A percentile compares a stretch with the other conserved stretches of the same genome.
These are phyloP conservation scores for Pheucticus melanocephalus DNA, from an alignment of 2,113 vertebrate genomes.

Conservation along the genomic window DNA sequence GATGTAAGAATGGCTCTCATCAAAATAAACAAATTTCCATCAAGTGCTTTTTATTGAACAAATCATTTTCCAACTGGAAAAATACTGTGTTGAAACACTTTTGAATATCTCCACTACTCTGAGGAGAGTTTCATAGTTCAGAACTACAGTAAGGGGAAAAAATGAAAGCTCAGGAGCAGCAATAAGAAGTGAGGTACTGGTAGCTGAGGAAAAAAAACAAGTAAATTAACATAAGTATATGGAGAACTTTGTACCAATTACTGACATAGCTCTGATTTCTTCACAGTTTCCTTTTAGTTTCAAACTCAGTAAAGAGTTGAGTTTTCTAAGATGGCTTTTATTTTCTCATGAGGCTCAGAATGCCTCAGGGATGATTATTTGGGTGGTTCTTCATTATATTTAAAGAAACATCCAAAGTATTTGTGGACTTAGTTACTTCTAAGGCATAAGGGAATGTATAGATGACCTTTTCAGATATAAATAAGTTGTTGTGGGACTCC, in stretches of 20 bases:
- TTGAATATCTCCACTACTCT: background rate
- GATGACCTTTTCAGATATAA: background rate
- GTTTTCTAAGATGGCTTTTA: background rate
- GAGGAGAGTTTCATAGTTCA: background rate
- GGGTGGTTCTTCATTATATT: background rate
- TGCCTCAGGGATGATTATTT: background rate
- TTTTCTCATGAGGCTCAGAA: background rate
- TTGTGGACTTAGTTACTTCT: background rate
- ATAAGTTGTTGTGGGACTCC: background rate
- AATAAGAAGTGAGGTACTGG: background rate
- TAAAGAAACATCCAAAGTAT: background rate
- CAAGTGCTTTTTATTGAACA: background rate
- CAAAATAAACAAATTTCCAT: conserved; percentile 21
- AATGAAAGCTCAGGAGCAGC: background rate
- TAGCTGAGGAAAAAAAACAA: background rate
- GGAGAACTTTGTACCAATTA: background rate
- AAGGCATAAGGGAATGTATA: background rate
- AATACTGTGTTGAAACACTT: background rate
- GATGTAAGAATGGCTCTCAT: background rate
- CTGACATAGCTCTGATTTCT: background rate
- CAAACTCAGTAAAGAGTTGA: background rate
- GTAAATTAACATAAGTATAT: background rate
- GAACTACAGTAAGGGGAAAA: background rate
- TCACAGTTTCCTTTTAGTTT: background rate
- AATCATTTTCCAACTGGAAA: background rate